phyloP scores from a whole-genome alignment of 92 coral and sea anemone species.

The Epizoanthus fatuus region DNA sequence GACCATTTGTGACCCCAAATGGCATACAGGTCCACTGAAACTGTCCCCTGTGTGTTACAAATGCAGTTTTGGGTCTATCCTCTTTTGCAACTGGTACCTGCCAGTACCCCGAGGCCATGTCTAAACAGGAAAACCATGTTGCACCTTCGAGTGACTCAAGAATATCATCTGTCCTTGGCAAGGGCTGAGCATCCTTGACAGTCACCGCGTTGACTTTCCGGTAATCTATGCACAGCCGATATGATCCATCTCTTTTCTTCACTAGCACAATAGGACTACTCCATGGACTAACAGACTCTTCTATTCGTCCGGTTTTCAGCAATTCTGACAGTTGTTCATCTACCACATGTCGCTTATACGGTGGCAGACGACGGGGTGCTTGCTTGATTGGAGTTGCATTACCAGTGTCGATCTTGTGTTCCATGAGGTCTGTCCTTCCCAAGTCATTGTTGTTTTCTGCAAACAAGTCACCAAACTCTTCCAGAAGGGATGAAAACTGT shows the following conservation, averaged over 20 bases:
- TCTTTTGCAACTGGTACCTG: slow-evolving; percentile 5
- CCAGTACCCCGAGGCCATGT: slow-evolving; percentile 37
- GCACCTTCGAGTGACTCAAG: slow-evolving; percentile 10
- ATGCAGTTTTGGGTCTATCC: slow-evolving; percentile 5
- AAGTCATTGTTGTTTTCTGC: slow-evolving; percentile 44
- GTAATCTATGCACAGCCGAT: too few relatives aligned
- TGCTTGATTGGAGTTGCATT: slow-evolving; percentile 57
- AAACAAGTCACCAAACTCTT: slow-evolving; percentile 53
- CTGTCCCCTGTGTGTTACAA: slow-evolving; percentile 9
- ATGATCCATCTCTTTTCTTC: too few relatives aligned
- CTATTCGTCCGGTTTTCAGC: slow-evolving; percentile 33
- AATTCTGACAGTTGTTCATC: background rate
- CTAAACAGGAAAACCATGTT: background rate
- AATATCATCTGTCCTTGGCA: too few relatives aligned
- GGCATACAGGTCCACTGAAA: slow-evolving; percentile 18
- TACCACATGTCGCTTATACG: slow-evolving; percentile 26
- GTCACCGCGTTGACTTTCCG: too few relatives aligned
- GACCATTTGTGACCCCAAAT: slow-evolving; percentile 15
- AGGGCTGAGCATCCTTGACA: too few relatives aligned
- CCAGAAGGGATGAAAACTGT: slow-evolving; percentile 34
- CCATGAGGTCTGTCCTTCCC: slow-evolving; percentile 41
- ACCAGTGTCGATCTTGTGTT: slow-evolving; percentile 66
- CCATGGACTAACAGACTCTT: slow-evolving; percentile 45
- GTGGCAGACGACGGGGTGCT: slow-evolving; percentile 41
- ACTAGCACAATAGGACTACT: too few relatives aligned